Base-by-base conservation (phyloP, 2,113 vertebrate species). In the Irena cyanogastra region DNA sequence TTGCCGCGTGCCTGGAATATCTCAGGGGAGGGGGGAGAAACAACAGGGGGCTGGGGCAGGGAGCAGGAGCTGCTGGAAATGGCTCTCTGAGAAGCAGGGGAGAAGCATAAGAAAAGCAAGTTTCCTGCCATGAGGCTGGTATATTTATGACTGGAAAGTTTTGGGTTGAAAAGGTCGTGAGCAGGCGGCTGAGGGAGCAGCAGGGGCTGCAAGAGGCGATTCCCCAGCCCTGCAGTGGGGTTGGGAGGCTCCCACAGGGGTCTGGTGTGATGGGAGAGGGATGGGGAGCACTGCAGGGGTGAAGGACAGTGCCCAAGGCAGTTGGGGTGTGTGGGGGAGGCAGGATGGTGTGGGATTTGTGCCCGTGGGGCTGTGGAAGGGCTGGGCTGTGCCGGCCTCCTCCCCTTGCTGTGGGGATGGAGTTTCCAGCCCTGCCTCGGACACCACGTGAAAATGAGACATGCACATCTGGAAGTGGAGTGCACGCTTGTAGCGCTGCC, bases 111-210 rank as follows among this genome's bases (percentile, higher is more conserved):
- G 80, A 72, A 94, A 82, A 86, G 95, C 92, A 79, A 81, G 72
- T 81, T 49, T 74, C 39, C 80, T 90, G 71, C 84, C 53, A 35
- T 5, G 54, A 24, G n/a, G 27, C 69, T 76, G 35, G 50, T 33
- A 6, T 88, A 47, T 91, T 95, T 94, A 87, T 54, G 90, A 47
- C 64, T 94, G 83, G 72, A 88, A 83, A 77, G 63, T 65, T 91
- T 31, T 49, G 26, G 74, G 91, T 96, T 92, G 90, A 69, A 93
- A 39, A 90, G 84, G 86, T 83, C 21, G 19, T 3, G 31, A 70
- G 87, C 63, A 57, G 75, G n/a, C 11, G 2, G 96, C 71, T 44
- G 78, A 59, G 79, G 52, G 85, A 56, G 68, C 85, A 24, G 59
- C 53, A 65, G 49, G 1, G 15, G 68, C 65, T 28, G 30, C 26